phyloP scores from a whole-genome alignment of 2,888 invertebrate species.

The Brenthis daphne region DNA sequence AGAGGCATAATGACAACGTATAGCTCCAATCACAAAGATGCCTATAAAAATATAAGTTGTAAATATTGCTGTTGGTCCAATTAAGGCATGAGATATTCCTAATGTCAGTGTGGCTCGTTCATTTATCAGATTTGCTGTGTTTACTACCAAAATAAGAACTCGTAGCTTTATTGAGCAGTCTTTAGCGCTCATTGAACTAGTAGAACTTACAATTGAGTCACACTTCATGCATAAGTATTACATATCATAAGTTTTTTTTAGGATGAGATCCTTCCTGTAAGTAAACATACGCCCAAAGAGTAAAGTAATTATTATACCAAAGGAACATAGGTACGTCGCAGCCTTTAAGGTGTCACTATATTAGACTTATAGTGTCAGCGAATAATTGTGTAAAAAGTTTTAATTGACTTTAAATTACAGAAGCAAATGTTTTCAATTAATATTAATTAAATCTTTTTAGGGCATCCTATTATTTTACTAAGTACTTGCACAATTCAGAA shows the following conservation, averaged over 20 bases:
- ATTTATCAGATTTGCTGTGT: conserved; percentile 63
- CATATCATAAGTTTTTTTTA: not conserved
- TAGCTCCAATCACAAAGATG: conserved; percentile 48
- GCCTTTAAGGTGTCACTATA: no score
- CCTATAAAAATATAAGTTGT: conserved; percentile 58
- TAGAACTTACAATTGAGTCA: conserved; percentile 37
- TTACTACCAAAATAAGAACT: conserved; percentile 58
- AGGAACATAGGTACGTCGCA: no score
- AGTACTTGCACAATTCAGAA: no score
- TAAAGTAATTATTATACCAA: no score
- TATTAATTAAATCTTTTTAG: no score
- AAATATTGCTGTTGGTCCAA: conserved; percentile 60
- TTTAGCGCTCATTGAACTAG: conserved; percentile 54
- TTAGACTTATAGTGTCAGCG: no score
- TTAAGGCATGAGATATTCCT: conserved; percentile 56
- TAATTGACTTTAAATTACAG: no score
- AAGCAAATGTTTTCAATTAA: no score
- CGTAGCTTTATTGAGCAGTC: conserved; percentile 55
- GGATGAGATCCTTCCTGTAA: not conserved
- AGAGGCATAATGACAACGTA: conserved; percentile 47
- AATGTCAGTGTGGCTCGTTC: conserved; percentile 56
- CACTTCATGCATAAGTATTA: conserved; percentile 48
- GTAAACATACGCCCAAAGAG: no score
- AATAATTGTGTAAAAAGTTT: no score
- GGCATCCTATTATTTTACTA: no score